A percentile compares a stretch with the other conserved stretches of the same genome.
phyloP scores from a whole-genome alignment of 2,113 vertebrate genomes.

The Dascyllus trimaculatus region DNA sequence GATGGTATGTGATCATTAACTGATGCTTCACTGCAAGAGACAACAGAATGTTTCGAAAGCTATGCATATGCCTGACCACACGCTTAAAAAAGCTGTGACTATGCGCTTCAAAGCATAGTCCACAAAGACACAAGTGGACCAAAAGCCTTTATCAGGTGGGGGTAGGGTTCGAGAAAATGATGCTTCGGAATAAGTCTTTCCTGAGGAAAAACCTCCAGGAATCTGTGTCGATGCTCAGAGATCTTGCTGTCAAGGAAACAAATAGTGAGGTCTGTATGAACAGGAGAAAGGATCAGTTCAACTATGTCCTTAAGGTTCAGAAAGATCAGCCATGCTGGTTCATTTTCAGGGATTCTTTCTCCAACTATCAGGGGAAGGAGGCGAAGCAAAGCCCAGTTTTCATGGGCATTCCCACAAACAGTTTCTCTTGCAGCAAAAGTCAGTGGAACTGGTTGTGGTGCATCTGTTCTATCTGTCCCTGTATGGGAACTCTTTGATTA shows the following conservation, averaged over 20 bases:
- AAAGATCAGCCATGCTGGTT: no score
- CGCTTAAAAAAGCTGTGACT: conserved; percentile 24
- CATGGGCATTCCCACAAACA: no score
- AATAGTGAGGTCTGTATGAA: conserved; percentile 5
- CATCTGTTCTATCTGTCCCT: no score
- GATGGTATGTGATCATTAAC: conserved; percentile 29
- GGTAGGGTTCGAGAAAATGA: conserved; percentile 26
- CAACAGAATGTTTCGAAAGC: conserved; percentile 17
- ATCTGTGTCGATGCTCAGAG: conserved; percentile 10
- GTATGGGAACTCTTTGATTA: no score
- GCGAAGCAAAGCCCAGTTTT: no score
- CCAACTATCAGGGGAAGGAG: no score
- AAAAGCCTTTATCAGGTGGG: conserved; percentile 20
- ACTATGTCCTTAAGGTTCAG: no score
- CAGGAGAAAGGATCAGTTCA: not conserved
- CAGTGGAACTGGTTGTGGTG: no score
- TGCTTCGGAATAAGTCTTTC: conserved; percentile 21
- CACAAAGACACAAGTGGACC: conserved; percentile 21
- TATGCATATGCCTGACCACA: conserved; percentile 13
- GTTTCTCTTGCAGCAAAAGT: no score
- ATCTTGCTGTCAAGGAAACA: conserved; percentile 14
- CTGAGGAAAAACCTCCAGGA: not conserved
- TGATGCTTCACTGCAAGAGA: conserved; percentile 28
- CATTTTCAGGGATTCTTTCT: no score
- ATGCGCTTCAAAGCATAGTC: conserved; percentile 15